phyloP scores from a whole-genome alignment of 1,140 invertebrate genomes.

The Pseudomyrmex concolor region DNA sequence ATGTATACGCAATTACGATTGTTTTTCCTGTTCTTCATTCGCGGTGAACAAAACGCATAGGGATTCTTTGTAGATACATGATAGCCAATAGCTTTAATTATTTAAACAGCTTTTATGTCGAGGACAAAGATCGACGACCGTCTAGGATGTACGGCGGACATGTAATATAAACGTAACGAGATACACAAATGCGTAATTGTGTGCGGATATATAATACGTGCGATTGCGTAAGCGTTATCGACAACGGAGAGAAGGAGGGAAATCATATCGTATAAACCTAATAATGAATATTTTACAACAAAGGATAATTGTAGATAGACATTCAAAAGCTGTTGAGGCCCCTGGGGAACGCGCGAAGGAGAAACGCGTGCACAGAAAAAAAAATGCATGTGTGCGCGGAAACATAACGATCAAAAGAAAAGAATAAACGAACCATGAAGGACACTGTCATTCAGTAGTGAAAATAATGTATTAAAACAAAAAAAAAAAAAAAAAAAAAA shows the following conservation, averaged over 20 bases:
- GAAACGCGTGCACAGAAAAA: constrained; percentile 26
- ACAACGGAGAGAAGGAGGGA: constrained; percentile 74
- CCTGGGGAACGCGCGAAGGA: constrained; percentile 31
- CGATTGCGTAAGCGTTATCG: constrained; percentile 59
- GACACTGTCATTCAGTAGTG: constrained; percentile 83
- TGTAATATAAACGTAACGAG: constrained; percentile 72
- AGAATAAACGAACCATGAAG: constrained; percentile 62
- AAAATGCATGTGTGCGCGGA: constrained; percentile 52
- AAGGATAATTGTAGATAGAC: constrained; percentile 81
- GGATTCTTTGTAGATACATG: constrained; percentile 84
- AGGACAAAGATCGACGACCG: constrained; percentile 58
- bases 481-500: constrained; percentile 51
- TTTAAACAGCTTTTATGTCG: constrained; percentile 80
- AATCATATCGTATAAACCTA: constrained; percentile 85
- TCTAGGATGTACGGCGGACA: constrained; percentile 58
- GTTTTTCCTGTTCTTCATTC: constrained; percentile 72
- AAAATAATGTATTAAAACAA: constrained; percentile 83
- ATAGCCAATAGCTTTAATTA: constrained; percentile 85
- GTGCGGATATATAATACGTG: constrained; percentile 60
- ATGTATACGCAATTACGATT: constrained; percentile 27
- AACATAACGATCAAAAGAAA: constrained; percentile 75
- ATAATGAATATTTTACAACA: constrained; percentile 85
- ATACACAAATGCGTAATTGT: constrained; percentile 63
- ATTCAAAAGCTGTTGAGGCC: constrained; percentile 79
- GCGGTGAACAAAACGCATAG: constrained; percentile 76